Evolutionary conservation across 1,140 invertebrate genomes (phyloP).

Genomic region (Aphelenchoides fujianensis): DNA sequence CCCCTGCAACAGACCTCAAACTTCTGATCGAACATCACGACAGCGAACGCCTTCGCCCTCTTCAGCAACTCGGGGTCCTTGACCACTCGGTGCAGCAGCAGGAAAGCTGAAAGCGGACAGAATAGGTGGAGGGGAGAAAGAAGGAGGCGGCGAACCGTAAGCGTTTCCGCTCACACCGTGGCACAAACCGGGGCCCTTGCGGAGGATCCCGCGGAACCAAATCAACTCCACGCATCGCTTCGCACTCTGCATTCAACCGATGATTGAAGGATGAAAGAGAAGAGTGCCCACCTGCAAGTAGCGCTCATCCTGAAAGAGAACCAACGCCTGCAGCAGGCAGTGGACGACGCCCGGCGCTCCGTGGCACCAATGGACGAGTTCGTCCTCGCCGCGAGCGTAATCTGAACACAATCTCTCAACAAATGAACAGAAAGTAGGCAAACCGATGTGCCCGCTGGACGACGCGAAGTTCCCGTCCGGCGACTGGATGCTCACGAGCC

Average conservation of each 20-base stretch:
- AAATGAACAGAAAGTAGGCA: constrained; percentile 13
- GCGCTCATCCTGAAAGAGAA: constrained; percentile 72
- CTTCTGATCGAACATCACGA: constrained; percentile 69
- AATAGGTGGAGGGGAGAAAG: too few relatives aligned
- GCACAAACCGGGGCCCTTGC: constrained; percentile 85
- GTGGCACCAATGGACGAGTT: constrained; percentile 90
- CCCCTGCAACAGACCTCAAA: constrained; percentile 38
- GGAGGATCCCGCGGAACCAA: constrained; percentile 77
- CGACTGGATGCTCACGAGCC: constrained; percentile 68
- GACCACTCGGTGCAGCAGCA: constrained; percentile 77
- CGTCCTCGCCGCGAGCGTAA: constrained; percentile 66
- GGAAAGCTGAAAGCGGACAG: too few relatives aligned
- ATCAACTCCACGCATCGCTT: constrained; percentile 43
- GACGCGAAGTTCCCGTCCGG: constrained; percentile 82
- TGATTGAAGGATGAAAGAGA: not conserved
- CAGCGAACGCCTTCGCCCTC: constrained; percentile 74
- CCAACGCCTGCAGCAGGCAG: constrained; percentile 73
- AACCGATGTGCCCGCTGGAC: constrained; percentile 70
- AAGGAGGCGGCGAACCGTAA: too few relatives aligned
- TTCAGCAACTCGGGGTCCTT: constrained; percentile 68
- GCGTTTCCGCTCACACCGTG: too few relatives aligned
- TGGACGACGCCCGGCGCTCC: constrained; percentile 82
- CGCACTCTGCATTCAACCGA: constrained; percentile 31
- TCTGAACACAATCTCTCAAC: too few relatives aligned
- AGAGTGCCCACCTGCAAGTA: constrained; percentile 71